A percentile compares a stretch with the other conserved stretches of the same genome.
phyloP scores from a whole-genome alignment of 1,140 invertebrate species.

The Scaptomyza hsui region DNA sequence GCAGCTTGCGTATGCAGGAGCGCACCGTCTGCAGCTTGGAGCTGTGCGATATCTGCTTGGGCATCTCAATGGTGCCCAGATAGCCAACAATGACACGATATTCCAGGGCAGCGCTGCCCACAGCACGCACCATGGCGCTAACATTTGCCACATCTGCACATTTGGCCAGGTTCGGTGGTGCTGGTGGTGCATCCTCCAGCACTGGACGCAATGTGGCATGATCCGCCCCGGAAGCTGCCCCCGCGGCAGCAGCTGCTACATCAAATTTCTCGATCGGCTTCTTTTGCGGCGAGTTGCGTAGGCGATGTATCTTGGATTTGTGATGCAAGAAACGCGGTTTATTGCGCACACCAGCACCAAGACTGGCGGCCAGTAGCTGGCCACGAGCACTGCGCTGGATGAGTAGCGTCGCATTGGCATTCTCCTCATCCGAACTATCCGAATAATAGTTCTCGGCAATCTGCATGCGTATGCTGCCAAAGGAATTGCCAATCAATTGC shows the following conservation, averaged over 20 bases:
- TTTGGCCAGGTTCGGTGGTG: slow-evolving; percentile 27
- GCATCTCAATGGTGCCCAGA: slow-evolving; percentile 97
- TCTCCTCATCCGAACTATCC: slow-evolving; percentile 87
- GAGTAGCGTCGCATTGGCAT: slow-evolving; percentile 56
- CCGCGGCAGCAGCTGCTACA: background rate
- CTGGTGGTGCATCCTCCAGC: slow-evolving; percentile 65
- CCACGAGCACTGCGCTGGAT: slow-evolving; percentile 52
- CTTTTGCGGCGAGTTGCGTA: slow-evolving; percentile 79
- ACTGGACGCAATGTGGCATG: slow-evolving; percentile 59
- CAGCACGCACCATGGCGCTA: slow-evolving; percentile 77
- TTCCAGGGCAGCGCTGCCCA: slow-evolving; percentile 87
- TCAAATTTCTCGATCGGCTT: slow-evolving; percentile 52
- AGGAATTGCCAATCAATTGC: slow-evolving; percentile 92
- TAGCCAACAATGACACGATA: slow-evolving; percentile 96
- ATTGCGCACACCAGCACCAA: slow-evolving; percentile 40
- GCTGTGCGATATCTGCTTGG: slow-evolving; percentile 91
- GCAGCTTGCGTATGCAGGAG: slow-evolving; percentile 94
- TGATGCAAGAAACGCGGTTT: slow-evolving; percentile 76
- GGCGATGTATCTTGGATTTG: slow-evolving; percentile 73
- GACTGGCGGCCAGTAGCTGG: slow-evolving; percentile 61
- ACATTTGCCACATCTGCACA: slow-evolving; percentile 81
- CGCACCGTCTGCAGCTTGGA: slow-evolving; percentile 89
- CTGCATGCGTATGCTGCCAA: slow-evolving; percentile 91
- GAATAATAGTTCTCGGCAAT: slow-evolving; percentile 95
- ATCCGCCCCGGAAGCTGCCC: slow-evolving; percentile 10